Percentiles rank a stretch among this genome's conserved stretches.
Evolutionary conservation across 2,888 invertebrate genomes (phyloP).

Genomic region (Drosophila limbata): DNA sequence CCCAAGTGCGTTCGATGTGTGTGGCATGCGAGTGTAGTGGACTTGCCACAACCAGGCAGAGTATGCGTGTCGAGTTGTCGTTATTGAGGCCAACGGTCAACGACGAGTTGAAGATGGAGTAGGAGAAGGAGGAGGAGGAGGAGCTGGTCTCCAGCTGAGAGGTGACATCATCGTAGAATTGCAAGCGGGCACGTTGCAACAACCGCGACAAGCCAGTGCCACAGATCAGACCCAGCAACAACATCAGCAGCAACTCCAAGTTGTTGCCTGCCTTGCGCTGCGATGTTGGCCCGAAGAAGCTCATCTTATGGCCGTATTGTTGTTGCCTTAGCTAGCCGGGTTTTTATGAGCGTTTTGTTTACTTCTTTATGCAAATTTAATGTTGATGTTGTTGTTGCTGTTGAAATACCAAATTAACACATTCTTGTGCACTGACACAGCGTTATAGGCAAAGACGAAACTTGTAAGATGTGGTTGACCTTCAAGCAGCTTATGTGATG

Average conservation of each 20-base stretch:
- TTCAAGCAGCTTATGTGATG: too few relatives aligned
- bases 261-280: constrained; percentile 37
- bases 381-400: constrained; percentile 41
- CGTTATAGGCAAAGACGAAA: constrained; percentile 46
- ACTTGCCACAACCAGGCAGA: constrained; percentile 98
- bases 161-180: constrained; percentile 12
- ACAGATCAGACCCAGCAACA: constrained; percentile 74
- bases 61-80: constrained; percentile 89
- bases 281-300: constrained; percentile 19
- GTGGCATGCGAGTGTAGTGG: constrained; percentile 92
- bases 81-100: not conserved
- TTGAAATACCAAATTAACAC: constrained; percentile 69
- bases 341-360: constrained; percentile 50
- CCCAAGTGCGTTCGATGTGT: constrained; percentile 98
- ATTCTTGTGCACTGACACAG: constrained; percentile 66
- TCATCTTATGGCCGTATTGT: constrained; percentile 26
- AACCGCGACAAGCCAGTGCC: constrained; percentile 77
- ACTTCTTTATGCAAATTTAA: constrained; percentile 67
- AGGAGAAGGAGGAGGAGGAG: not conserved
- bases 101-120: not conserved
- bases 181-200: constrained; percentile 46
- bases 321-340: not conserved
- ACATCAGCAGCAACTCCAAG: constrained; percentile 62
- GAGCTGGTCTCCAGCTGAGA: not conserved
- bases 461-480: constrained; percentile 76